These are phyloP conservation scores for Elgonia sp. DNA, from an alignment of 2,888 invertebrate species.

Conservation along the genomic window DNA sequence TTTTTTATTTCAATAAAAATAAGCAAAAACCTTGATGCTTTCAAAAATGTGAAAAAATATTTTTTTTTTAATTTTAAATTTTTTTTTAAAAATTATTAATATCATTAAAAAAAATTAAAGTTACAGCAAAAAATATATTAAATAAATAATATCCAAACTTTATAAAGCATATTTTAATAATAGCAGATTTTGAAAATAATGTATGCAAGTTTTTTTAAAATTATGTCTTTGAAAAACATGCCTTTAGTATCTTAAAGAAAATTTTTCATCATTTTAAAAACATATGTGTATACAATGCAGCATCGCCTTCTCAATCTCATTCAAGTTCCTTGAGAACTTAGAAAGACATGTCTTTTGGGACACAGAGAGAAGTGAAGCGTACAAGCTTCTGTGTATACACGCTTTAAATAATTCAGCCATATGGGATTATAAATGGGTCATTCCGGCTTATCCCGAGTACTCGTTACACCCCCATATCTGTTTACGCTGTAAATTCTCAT, in stretches of 20 bases:
- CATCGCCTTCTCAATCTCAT: constrained; percentile 67
- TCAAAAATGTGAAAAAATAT: too few relatives aligned
- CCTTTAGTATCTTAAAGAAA: constrained; percentile 22
- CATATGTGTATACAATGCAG: constrained; percentile 52
- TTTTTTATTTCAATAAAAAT: too few relatives aligned
- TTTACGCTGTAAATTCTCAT: constrained; percentile 33
- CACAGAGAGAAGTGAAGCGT: constrained; percentile 54
- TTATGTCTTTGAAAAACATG: constrained; percentile 25
- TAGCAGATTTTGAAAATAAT: not conserved
- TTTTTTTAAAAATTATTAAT: too few relatives aligned
- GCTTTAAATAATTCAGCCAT: constrained; percentile 69
- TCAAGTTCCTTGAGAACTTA: constrained; percentile 64
- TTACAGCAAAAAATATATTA: too few relatives aligned
- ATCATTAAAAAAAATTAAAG: too few relatives aligned
- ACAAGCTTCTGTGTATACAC: constrained; percentile 57
- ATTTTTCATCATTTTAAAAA: constrained; percentile 57
- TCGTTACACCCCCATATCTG: constrained; percentile 45
- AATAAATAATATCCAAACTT: not conserved
- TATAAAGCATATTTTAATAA: not conserved
- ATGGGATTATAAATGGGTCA: constrained; percentile 74
- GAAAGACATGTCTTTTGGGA: constrained; percentile 69
- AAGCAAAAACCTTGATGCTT: too few relatives aligned
- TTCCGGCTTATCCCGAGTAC: constrained; percentile 40
- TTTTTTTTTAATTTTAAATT: too few relatives aligned
- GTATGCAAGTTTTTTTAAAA: constrained; percentile 15